Evolutionary conservation across 2,797 vertebrate genomes (phyloP), one percentile per base, ranked within the genome.

Genomic region (Cottoperca gobio): DNA sequence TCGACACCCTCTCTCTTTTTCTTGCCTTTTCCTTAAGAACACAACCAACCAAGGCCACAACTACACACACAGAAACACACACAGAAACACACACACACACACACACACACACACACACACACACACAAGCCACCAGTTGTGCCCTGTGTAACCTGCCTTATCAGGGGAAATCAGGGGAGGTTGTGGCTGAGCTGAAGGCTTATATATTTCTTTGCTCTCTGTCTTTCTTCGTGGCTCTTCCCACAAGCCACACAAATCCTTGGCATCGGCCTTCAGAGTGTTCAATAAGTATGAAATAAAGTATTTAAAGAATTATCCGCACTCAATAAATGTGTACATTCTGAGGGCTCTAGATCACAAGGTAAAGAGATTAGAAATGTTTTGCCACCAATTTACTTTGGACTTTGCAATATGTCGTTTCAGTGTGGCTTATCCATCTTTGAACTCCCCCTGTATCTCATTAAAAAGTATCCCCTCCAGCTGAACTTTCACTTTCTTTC

Each of bases 91-190:
- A 59, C 46, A 62, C 8, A 3, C 28, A 54, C 54, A 68, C 48
- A 23, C 31, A 46, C 9, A 63, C 10, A 50, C 39, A 77, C 50
- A 61, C 59, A 61, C 52, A 75, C 39, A 62, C 33, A 83, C 65
- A 70, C 57, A 73, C 48, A 80, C 70, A 62, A 33, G 28, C 72
- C 12, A 13, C 45, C 59, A 55, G 57, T 59, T 48, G 67, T 74
- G 73, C 64, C 85, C 76, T 75, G 49, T 73, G 59, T 83, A 87
- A 85, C 84, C 86, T 76, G 57, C 65, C 48, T 81, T 63, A 86
- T 88, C 91, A 76, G 81, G 90, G 89, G 83, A 91, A 89, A 93
- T 91, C 87, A 88, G 68, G 43, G 17, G 59, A 80, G 76, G 65
- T 45, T 75, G 53, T 72, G 68, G 63, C 86, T 68, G 54, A 84